phyloP scores from a whole-genome alignment of 2,113 vertebrate genomes.

The Sigmodon hispidus region DNA sequence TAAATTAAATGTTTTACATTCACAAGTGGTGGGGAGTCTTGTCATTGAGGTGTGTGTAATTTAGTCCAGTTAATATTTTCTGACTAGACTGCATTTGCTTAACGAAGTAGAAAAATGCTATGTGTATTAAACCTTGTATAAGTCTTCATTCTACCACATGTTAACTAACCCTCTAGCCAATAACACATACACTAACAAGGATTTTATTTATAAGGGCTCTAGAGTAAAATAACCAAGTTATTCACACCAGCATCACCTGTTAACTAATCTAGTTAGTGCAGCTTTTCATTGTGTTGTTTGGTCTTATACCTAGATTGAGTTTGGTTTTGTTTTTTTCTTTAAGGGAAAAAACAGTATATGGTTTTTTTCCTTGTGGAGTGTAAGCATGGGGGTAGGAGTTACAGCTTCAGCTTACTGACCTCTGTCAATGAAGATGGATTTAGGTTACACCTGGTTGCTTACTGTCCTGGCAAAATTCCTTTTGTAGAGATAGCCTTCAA shows the following conservation, averaged over 20 bases:
- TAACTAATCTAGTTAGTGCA: constrained; percentile 70
- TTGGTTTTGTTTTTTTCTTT: too few species aligned
- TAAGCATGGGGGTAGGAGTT: too few species aligned
- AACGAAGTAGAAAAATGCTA: constrained; percentile 59
- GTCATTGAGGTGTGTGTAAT: constrained; percentile 84
- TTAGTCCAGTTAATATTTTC: constrained; percentile 70
- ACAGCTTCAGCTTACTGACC: too few species aligned
- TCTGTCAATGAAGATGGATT: too few species aligned
- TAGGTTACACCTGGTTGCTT: too few species aligned
- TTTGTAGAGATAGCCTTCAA: too few species aligned
- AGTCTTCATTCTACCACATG: constrained; percentile 82
- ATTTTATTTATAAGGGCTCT: constrained; percentile 80
- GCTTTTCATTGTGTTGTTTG: constrained; percentile 76
- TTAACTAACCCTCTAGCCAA: constrained; percentile 61
- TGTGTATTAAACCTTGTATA: constrained; percentile 68
- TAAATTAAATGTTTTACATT: constrained; percentile 94
- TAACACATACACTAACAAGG: constrained; percentile 63
- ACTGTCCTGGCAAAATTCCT: too few species aligned
- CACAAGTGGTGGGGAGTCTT: constrained; percentile 85
- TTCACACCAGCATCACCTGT: constrained; percentile 78
- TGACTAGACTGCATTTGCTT: constrained; percentile 70
- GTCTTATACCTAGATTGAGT: too few species aligned
- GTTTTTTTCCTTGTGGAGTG: too few species aligned
- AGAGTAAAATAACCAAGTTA: constrained; percentile 62
- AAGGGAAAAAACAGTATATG: too few species aligned